These are phyloP conservation scores for Drosophila subsilvestris DNA, from an alignment of 2,888 invertebrate genomes.

Conservation along the genomic window DNA sequence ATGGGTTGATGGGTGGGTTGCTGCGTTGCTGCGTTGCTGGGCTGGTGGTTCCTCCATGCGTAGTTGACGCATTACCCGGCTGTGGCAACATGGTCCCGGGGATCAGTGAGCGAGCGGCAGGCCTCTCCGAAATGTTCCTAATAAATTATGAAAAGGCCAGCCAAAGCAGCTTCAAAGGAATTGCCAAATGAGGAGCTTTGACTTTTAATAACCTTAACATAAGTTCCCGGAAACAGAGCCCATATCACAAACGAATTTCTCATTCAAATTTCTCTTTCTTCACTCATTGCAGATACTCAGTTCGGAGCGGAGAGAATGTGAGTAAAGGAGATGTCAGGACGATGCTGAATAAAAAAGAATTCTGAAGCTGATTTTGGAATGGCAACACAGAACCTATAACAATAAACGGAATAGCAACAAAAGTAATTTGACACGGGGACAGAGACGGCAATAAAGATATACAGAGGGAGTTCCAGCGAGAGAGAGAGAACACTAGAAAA, in stretches of 20 bases:
- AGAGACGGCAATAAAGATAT: conserved; percentile 8
- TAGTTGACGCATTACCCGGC: conserved; percentile 31
- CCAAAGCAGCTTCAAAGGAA: conserved; percentile 52
- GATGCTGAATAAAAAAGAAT: conserved; percentile 27
- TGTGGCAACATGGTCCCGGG: conserved; percentile 18
- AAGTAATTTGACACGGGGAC: conserved; percentile 61
- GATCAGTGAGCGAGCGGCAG: not conserved
- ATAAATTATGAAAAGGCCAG: conserved; percentile 62
- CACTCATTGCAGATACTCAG: conserved; percentile 13
- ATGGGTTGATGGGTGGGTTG: not conserved
- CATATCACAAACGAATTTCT: not conserved
- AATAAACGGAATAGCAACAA: conserved; percentile 59
- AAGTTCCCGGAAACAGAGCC: not conserved
- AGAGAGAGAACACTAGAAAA: conserved; percentile 44
- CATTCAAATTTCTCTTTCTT: not conserved
- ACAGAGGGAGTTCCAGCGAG: not conserved
- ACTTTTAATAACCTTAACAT: conserved; percentile 3
- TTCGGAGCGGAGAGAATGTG: conserved; percentile 60
- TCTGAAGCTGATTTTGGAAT: conserved; percentile 40
- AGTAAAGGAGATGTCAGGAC: conserved; percentile 50
- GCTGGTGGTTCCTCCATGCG: conserved; percentile 7
- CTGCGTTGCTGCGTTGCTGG: not conserved
- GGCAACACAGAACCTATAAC: conserved; percentile 42
- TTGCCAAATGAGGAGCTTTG: conserved; percentile 46
- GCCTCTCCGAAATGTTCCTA: conserved; percentile 28